These are phyloP conservation scores for Nycteola revayana DNA, from an alignment of 2,888 invertebrate genomes.

Conservation along the genomic window DNA sequence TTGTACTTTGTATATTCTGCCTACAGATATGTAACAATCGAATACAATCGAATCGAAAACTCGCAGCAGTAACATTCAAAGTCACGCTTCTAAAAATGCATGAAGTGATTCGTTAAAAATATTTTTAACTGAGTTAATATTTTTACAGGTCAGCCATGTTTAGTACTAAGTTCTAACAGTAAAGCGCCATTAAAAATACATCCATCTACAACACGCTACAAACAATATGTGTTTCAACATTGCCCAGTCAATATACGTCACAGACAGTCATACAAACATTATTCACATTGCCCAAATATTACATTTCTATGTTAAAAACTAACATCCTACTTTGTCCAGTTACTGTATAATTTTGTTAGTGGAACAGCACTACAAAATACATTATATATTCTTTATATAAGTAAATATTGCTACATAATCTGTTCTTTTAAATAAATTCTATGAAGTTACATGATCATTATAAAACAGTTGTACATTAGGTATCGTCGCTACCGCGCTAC, in stretches of 20 bases:
- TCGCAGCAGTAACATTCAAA: too few species aligned
- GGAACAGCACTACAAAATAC: conserved; percentile 36
- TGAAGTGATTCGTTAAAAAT: conserved; percentile 19
- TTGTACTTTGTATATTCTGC: conserved; percentile 25
- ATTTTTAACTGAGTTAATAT: conserved; percentile 22
- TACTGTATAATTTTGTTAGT: conserved; percentile 25
- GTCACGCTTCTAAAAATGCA: too few species aligned
- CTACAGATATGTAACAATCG: conserved; percentile 26
- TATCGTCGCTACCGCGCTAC: conserved; percentile 1
- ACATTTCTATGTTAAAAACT: not conserved
- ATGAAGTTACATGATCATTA: conserved; percentile 17
- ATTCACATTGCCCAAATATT: conserved; percentile 8
- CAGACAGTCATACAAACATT: not conserved
- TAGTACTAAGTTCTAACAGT: conserved; percentile 12
- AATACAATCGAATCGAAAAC: too few species aligned
- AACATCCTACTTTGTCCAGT: conserved; percentile 5
- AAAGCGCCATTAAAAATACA: conserved; percentile 27
- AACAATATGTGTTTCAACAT: conserved; percentile 8
- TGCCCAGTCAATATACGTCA: conserved; percentile 5
- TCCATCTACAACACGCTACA: conserved; percentile 23
- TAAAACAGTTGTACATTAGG: conserved; percentile 29
- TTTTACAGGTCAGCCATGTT: too few species aligned
- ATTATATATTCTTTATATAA: conserved; percentile 27
- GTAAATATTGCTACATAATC: conserved; percentile 32
- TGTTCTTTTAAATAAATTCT: conserved; percentile 28